Evolutionary conservation across 2,113 vertebrate genomes (phyloP), one percentile per base, ranked within the genome.

Genomic region (Mustelus asterias): DNA sequence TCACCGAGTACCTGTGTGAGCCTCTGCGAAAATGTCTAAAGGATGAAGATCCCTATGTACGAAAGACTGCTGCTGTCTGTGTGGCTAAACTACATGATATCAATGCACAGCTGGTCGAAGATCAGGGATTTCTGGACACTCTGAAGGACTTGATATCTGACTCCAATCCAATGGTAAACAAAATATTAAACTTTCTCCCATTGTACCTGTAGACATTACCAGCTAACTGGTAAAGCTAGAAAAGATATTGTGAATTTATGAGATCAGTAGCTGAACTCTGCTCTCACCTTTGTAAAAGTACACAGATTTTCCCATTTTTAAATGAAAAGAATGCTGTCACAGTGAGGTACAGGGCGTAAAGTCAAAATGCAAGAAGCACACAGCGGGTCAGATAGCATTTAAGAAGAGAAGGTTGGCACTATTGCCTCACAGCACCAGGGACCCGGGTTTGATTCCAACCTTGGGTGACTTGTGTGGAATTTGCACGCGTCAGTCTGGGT

Each of bases 11-110:
- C 60, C 97, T 99, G 24, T 99, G 99, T 0, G 99, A 99, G 97
- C 99, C 99, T 0, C 97, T 99, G 96, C 97, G 99, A 33, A 99
- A 99, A 96, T 99, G 99, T 97, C 97, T 99, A 96, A 99, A 99
- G 97, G 99, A 99, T 0, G 99, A 99, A 97, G 99, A 99, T 96
- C 99, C 99, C 0, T 99, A 99, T 0, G 99, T 99, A 97, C 98
- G 99, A 96, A 99, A 99, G 97, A 99, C 99, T 0, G 99, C 99
- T 0, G 99, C 99, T 0, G 99, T 99, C 96, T 99, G 99, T 0
- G 99, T 99, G 41, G 99, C 99, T 33, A 99, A 99, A 97, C 98
- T 99, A 0, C 99, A 99, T 0, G 99, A 99, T 96, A 99, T 99
- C 97, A 99, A 99, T 0, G 98, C 99, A 90, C 99, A 99, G 97